Evolutionary conservation across 2,113 vertebrate species (phyloP), one percentile per base, ranked within the genome.

Genomic region (Noctilio leporinus): DNA sequence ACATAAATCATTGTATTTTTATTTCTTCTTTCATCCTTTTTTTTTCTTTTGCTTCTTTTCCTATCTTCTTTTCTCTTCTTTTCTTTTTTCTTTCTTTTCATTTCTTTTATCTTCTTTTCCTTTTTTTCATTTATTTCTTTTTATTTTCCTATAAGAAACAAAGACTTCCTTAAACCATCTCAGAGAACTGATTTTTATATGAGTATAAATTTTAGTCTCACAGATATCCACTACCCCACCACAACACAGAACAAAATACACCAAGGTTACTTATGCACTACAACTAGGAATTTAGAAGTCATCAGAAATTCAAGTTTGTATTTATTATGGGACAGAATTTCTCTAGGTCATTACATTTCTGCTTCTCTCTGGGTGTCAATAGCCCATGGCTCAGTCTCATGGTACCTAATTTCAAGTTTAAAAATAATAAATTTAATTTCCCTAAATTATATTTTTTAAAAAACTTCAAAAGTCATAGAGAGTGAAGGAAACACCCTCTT

Each of bases 211-310:
- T 73, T 11, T 14, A 49, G 62, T 49, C 17, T 43, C 20, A 64
- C 7, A 89, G 59, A 94, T 82, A 92, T 17, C 45, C 70, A 84
- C 40, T n/a, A n/a, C n/a, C n/a, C n/a, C n/a, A n/a, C n/a, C n/a
- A n/a, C n/a, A n/a, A 45, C 14, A 28, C 3, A 80, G 51, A 80
- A 30, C 3, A 88, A 77, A 83, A 67, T 40, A 59, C 0, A 45
- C 33, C 5, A n/a, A 51, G 22, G 14, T 4, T 16, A 82, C 19
- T 93, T 45, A 19, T 4, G 12, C 15, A 24, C 3, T 83, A 2
- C 28, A 86, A 38, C 4, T 55, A 2, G 40, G 12, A 88, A 86
- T 62, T 53, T 45, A 20, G 89, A 96, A 95, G 20, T 26, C 57
- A 82, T 35, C 3, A 77, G 10, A 26, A 89, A 77, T 55, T 15